Conservation (phyloP, 2,797 vertebrate species). For the Pangasius mekongensis region DNA sequence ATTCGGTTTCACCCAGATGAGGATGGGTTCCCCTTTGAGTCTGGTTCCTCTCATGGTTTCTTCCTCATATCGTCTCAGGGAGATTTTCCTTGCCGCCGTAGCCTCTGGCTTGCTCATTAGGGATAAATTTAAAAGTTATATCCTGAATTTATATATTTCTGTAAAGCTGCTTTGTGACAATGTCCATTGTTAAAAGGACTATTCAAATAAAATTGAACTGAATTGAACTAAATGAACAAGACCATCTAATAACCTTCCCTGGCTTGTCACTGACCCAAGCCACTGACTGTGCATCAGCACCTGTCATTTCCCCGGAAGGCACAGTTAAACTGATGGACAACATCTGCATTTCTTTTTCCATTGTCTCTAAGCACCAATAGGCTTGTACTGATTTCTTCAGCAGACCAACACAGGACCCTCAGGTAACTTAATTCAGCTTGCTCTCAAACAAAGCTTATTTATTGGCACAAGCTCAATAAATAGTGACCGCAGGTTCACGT, state of each 20-base stretch:
- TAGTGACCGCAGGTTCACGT: conserved; percentile 20
- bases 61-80: no score
- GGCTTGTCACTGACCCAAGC: conserved; percentile 33
- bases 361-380: conserved; percentile 44
- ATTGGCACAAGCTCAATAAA: conserved; percentile 35
- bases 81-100: no score
- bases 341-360: conserved; percentile 30
- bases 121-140: no score
- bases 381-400: not conserved
- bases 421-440: conserved; percentile 26
- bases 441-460: conserved; percentile 30
- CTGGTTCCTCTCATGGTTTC: no score
- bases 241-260: conserved; percentile 9
- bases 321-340: conserved; percentile 37
- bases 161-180: no score
- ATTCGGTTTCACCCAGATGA: no score
- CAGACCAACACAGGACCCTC: not conserved
- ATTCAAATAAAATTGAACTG: no score
- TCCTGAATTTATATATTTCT: no score
- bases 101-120: no score
- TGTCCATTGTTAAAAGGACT: no score
- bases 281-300: conserved; percentile 5
- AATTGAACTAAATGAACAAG: conserved; percentile 15
- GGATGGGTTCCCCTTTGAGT: no score
- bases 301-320: conserved; percentile 29